Conservation (phyloP, 2,113 vertebrate species). For the Cheirogaleus medius region DNA sequence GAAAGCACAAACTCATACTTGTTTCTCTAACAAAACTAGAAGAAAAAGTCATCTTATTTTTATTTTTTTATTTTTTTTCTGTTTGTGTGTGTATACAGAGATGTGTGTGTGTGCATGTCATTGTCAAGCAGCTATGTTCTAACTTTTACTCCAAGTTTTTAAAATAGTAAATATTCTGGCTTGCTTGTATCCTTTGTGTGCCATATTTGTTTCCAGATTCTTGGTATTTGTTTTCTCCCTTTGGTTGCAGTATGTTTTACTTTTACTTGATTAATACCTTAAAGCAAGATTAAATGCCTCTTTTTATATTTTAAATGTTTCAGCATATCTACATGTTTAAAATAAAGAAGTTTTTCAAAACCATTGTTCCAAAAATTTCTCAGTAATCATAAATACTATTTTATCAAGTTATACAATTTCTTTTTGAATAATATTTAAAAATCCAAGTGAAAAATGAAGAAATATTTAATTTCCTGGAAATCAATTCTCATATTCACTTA, state of each 20-base stretch:
- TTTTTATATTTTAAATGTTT: neutral
- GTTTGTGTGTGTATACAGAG: neutral
- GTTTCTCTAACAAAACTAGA: neutral
- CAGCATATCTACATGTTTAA: neutral
- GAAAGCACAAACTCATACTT: neutral
- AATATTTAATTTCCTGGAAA: neutral
- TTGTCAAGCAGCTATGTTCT: neutral
- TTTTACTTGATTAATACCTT: neutral
- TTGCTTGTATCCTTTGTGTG: neutral
- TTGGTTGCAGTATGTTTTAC: neutral
- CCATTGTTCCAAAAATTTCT: neutral
- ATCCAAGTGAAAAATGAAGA: neutral
- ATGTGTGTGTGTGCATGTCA: neutral
- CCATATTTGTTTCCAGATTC: neutral
- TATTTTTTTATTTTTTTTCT: neutral
- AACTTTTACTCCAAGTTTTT: neutral
- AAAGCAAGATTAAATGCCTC: neutral
- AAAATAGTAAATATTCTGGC: neutral
- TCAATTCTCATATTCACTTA: neutral
- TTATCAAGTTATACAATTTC: neutral
- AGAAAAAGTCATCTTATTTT: neutral
- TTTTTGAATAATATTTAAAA: neutral
- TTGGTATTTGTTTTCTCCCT: neutral
- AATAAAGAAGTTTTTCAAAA: neutral
- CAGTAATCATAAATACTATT: neutral